Conservation (phyloP, 2,888 invertebrate genomes). For the Platycheirus albimanus region DNA sequence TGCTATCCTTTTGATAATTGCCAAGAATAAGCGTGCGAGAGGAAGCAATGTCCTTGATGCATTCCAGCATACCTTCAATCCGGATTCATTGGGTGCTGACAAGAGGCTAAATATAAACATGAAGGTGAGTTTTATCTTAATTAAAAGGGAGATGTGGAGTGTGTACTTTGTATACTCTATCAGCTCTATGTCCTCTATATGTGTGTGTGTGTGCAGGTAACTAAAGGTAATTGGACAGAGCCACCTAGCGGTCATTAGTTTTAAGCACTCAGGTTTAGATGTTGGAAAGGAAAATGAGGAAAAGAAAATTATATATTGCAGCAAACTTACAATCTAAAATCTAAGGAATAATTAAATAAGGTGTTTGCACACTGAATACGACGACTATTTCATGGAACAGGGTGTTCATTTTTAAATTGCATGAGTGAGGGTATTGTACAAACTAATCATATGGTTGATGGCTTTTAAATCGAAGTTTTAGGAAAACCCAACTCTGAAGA, state of each 20-base stretch:
- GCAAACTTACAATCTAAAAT: too few relatives aligned
- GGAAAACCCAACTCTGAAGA: too few relatives aligned
- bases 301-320: neutral
- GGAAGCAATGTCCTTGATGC: constrained; percentile 82
- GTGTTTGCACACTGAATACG: too few relatives aligned
- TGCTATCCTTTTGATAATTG: constrained; percentile 88
- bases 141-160: neutral
- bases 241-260: constrained; percentile 17
- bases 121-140: constrained; percentile 79
- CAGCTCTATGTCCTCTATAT: too few relatives aligned
- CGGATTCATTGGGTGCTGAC: constrained; percentile 82
- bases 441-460: too few relatives aligned
- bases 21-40: constrained; percentile 85
- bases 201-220: neutral
- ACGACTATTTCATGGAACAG: too few relatives aligned
- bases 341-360: too few relatives aligned
- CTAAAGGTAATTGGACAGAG: constrained; percentile 31
- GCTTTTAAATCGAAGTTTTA: too few relatives aligned
- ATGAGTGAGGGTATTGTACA: too few relatives aligned
- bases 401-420: too few relatives aligned
- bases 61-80: constrained; percentile 83
- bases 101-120: constrained; percentile 83
- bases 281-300: neutral
- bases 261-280: neutral
- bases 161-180: neutral